Evolutionary conservation across 1,140 invertebrate species (phyloP).

Genomic region (Aphis craccivora): DNA sequence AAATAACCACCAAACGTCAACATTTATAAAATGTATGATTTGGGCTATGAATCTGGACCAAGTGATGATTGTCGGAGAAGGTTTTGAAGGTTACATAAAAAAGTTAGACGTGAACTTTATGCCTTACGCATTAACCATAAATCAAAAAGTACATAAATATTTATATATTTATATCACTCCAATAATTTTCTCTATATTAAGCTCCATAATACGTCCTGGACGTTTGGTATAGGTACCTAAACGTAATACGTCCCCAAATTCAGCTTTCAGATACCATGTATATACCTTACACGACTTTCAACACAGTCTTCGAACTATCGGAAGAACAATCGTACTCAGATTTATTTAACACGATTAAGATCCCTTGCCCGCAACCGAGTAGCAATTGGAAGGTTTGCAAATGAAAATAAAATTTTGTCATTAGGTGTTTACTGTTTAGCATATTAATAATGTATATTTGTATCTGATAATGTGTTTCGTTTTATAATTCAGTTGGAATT

Average conservation of each 20-base stretch:
- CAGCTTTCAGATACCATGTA: constrained; percentile 38
- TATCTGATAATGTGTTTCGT: not conserved
- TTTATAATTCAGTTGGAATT: constrained; percentile 34
- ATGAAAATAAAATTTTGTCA: not conserved
- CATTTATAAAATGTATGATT: not conserved
- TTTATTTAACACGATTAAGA: constrained; percentile 27
- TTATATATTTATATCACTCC: not conserved
- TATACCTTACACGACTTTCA: constrained; percentile 27
- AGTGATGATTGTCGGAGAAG: constrained; percentile 33
- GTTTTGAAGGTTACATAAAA: constrained; percentile 42
- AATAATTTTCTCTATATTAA: not conserved
- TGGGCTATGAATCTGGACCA: not conserved
- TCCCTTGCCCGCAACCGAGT: not conserved
- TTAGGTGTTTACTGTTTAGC: not conserved
- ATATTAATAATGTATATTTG: too few relatives aligned
- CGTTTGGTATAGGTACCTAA: not conserved
- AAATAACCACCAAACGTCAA: constrained; percentile 28
- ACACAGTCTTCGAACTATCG: not conserved
- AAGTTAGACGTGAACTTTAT: constrained; percentile 43
- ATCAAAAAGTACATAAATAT: constrained; percentile 9
- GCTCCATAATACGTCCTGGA: too few relatives aligned
- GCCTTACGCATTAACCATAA: constrained; percentile 31
- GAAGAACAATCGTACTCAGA: constrained; percentile 27
- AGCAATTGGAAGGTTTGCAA: not conserved
- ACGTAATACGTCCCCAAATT: not conserved